These are phyloP conservation scores for Oryzias sinensis DNA, from an alignment of 2,797 vertebrate genomes.

Conservation along the genomic window DNA sequence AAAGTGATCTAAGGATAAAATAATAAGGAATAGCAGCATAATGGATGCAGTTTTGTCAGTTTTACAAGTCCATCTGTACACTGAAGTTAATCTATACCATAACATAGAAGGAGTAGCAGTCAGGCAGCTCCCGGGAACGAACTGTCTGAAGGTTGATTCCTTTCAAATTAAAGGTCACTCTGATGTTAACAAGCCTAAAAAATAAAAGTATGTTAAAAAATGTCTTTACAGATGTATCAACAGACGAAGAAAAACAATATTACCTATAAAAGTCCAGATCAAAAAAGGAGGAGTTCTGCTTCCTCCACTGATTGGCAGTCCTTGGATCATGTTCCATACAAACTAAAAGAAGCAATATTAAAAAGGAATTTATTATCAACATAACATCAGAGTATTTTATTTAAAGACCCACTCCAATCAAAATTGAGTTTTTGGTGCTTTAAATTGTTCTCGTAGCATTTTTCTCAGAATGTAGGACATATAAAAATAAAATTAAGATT, in stretches of 20 bases:
- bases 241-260: too few relatives aligned
- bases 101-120: slow-evolving; percentile 90
- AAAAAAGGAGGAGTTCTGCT: slow-evolving; percentile 73
- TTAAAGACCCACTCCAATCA: background rate
- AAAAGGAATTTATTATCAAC: too few relatives aligned
- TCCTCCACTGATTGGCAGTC: slow-evolving; percentile 53
- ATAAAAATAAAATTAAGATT: too few relatives aligned
- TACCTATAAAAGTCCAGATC: slow-evolving; percentile 78
- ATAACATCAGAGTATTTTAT: background rate
- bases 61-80: too few relatives aligned
- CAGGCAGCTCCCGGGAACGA: slow-evolving; percentile 85
- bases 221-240: background rate
- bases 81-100: slow-evolving; percentile 66
- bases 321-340: slow-evolving; percentile 66
- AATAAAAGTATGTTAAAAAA: background rate
- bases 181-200: slow-evolving; percentile 85
- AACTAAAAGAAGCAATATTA: slow-evolving; percentile 42
- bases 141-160: slow-evolving; percentile 93
- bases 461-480: too few relatives aligned
- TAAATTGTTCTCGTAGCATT: too few relatives aligned
- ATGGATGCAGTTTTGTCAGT: too few relatives aligned
- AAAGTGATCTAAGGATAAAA: slow-evolving; percentile 83
- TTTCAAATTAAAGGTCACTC: slow-evolving; percentile 87
- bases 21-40: background rate
- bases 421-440: too few relatives aligned